A percentile compares a stretch with the other conserved stretches of the same genome.
Evolutionary conservation across 2,888 invertebrate genomes (phyloP).

Genomic region (Argynnis bischoffii): DNA sequence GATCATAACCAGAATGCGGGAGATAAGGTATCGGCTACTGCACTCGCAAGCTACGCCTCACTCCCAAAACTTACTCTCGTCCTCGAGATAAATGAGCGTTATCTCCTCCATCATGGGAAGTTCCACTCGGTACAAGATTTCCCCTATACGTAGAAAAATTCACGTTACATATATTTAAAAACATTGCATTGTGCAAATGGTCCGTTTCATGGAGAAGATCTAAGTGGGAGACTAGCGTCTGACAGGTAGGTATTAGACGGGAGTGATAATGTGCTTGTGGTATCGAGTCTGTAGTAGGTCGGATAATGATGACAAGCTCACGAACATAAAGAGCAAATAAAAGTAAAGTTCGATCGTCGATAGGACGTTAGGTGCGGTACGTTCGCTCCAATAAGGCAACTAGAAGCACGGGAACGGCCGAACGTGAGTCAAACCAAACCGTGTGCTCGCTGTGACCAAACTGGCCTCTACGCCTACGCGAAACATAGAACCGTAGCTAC

Average conservation of each 20-base stretch:
- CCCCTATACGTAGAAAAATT: slow-evolving; percentile 86
- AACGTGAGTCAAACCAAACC: slow-evolving; percentile 61
- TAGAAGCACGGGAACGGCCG: slow-evolving; percentile 78
- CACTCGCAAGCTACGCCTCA: slow-evolving; percentile 86
- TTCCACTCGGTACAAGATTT: slow-evolving; percentile 96
- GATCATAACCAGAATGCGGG: slow-evolving; percentile 84
- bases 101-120: slow-evolving; percentile 96
- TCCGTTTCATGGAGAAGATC: slow-evolving; percentile 49
- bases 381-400: slow-evolving; percentile 72
- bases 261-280: slow-evolving; percentile 14
- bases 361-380: slow-evolving; percentile 40
- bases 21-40: slow-evolving; percentile 82
- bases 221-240: slow-evolving; percentile 36
- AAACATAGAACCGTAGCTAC: slow-evolving; percentile 11
- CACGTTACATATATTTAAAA: slow-evolving; percentile 77
- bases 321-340: slow-evolving; percentile 67
- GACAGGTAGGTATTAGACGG: slow-evolving; percentile 10
- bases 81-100: slow-evolving; percentile 96
- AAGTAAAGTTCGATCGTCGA: slow-evolving; percentile 44
- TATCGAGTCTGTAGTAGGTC: slow-evolving; percentile 6
- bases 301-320: slow-evolving; percentile 55
- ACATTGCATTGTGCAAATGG: slow-evolving; percentile 48
- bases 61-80: slow-evolving; percentile 88
- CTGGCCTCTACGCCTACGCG: slow-evolving; percentile 46
- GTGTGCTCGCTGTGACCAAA: slow-evolving; percentile 65